Base-by-base conservation (phyloP, 1,140 invertebrate species). In the Drosophila simulans region DNA sequence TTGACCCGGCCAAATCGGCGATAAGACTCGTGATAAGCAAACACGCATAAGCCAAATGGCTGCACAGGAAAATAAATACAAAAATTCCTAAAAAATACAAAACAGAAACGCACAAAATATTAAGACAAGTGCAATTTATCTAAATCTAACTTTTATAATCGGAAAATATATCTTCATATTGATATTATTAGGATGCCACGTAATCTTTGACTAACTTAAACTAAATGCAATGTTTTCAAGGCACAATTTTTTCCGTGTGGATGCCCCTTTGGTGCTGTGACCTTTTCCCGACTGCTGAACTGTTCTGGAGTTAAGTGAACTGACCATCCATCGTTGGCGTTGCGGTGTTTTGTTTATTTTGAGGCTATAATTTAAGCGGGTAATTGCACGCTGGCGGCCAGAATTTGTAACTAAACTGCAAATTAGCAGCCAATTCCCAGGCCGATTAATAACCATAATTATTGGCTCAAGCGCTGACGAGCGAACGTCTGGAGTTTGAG, bases 361-460 rank as follows among this genome's bases (percentile, higher is more conserved):
- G 84, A 92, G 80, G 88, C 91, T 91, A 92, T 93, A 93, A 93
- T 93, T 93, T 92, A 90, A 84, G 75, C 80, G 81, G 63, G 91
- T 92, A 93, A 93, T 93, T 93, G 91, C 84, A 92, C 82, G 92
- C 92, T 92, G 80, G 79, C 77, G 91, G 92, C 88, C 81, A 92
- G 89, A 92, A 93, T 92, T 93, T 93, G 90, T 92, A 92, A 92
- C 91, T 93, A 93, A 93, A 93, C 92, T 93, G 92, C 92, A 92
- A 93, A 93, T 93, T 93, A 93, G 92, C 92, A 93, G 92, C 92
- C 92, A 93, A 93, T 93, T 92, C 90, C 84, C 91, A 80, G 84
- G 92, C 80, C 91, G 92, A 92, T 92, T 93, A 93, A 93, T 93
- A 91, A 93, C 92, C 92, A 92, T 93, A 93, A 93, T 93, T 93